A percentile compares a stretch with the other conserved stretches of the same genome.
Evolutionary conservation across 2,797 vertebrate species (phyloP).

Genomic region (Muscicapa comitata): DNA sequence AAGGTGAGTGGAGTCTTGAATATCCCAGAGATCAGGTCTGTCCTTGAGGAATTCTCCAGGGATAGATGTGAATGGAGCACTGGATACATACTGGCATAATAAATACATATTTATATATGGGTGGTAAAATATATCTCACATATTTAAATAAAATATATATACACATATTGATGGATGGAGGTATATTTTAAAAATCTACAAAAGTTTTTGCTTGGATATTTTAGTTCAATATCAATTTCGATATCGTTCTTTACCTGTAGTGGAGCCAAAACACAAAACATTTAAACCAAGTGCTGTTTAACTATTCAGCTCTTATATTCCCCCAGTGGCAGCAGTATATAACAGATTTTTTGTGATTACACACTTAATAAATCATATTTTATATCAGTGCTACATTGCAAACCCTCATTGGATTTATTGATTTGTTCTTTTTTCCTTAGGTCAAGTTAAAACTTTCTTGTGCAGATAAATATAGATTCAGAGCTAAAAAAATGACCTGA

Average conservation of each 20-base stretch:
- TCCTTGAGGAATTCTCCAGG: not conserved
- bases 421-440: conserved; percentile 28
- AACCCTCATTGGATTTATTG: conserved; percentile 21
- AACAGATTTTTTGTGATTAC: not conserved
- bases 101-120: not conserved
- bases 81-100: not conserved
- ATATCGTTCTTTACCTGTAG: not conserved
- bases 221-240: not conserved
- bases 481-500: not conserved
- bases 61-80: not conserved
- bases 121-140: not conserved
- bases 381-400: not conserved
- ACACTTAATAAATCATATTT: conserved; percentile 42
- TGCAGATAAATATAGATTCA: not conserved
- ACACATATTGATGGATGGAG: not conserved
- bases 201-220: not conserved
- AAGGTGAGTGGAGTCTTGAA: not conserved
- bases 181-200: not conserved
- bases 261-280: not conserved
- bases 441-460: conserved; percentile 20
- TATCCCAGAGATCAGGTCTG: not conserved
- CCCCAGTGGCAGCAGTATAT: not conserved
- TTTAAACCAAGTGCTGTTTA: not conserved
- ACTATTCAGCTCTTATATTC: not conserved
- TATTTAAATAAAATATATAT: not conserved